Evolutionary conservation across 2,797 vertebrate species (phyloP), one percentile per base, ranked within the genome.

Genomic region (Molossus molossus): DNA sequence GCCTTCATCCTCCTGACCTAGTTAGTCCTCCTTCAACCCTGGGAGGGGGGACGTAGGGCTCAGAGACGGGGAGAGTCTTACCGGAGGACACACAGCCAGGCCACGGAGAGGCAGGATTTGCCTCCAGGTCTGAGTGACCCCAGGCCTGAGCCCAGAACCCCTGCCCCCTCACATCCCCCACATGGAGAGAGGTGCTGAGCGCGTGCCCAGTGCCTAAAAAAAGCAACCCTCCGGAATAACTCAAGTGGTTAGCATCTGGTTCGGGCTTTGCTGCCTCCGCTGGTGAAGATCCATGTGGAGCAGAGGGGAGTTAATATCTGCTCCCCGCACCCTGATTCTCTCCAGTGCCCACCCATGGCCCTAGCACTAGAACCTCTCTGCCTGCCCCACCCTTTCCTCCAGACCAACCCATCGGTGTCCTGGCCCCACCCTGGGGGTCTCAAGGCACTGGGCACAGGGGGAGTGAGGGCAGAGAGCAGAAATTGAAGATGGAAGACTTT

Each of bases 1-100:
- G 83, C 72, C 62, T 85, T 77, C 40, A 84, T 90, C 89, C 57
- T 64, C 76, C 92, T 84, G 91, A 85, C 87, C 88, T 70, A 83
- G 69, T 97, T 96, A 58, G 77, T 40, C 73, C 12, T 81, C 57
- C 73, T 64, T 87, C 89, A 40, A 37, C 83, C 33, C 53, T 15
- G 55, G 55, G 33, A 55, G 17, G 25, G 13, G 7, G 64, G 25
- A 67, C 0, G 0, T 91, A 80, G 72, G 82, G 75, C 65, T 89
- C 60, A 69, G 70, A 83, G 92, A 62, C 1, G 0, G 5, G 29
- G 13, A 73, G n/a, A 33, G 48, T 40, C 87, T 87, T 23, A 3
- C 33, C 67, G 9, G 21, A 57, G 53, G 72, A 60, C 88, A 27
- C 69, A 75, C 25, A 65, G 48, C 62, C 55, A 27, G 12, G 45